Percentiles rank a stretch among this genome's conserved stretches.
Evolutionary conservation across 1,140 invertebrate genomes (phyloP).

Genomic region (Drosophila parabipectinata): DNA sequence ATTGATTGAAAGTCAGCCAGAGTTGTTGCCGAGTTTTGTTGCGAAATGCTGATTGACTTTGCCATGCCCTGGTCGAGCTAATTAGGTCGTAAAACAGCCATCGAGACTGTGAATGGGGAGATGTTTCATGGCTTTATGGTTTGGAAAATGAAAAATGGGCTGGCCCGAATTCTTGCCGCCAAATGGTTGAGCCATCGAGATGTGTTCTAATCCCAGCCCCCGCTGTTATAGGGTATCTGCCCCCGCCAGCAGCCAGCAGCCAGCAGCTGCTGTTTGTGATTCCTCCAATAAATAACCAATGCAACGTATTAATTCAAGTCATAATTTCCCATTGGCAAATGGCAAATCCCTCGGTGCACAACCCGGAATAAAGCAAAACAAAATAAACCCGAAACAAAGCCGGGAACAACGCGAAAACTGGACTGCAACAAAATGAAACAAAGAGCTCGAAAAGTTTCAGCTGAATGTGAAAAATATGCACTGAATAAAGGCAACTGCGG

Average conservation of each 20-base stretch:
- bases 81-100: slow-evolving; percentile 21
- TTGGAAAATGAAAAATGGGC: no score
- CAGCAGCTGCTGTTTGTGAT: slow-evolving; percentile 23
- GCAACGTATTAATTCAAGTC: slow-evolving; percentile 65
- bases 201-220: no score
- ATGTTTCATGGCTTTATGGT: no score
- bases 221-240: slow-evolving; percentile 4
- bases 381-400: slow-evolving; percentile 18
- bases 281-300: slow-evolving; percentile 54
- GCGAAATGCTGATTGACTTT: slow-evolving; percentile 36
- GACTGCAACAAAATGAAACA: slow-evolving; percentile 34
- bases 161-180: no score
- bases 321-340: slow-evolving; percentile 65
- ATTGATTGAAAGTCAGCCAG: slow-evolving; percentile 65
- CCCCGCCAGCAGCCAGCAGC: neutral
- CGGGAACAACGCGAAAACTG: slow-evolving; percentile 15
- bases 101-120: neutral
- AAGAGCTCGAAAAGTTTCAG: slow-evolving; percentile 44
- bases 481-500: slow-evolving; percentile 26
- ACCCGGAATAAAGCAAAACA: neutral
- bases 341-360: slow-evolving; percentile 57
- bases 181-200: no score
- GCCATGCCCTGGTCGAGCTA: slow-evolving; percentile 26
- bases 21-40: slow-evolving; percentile 55
- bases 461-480: slow-evolving; percentile 6